Conservation (phyloP, 1,140 invertebrate genomes). For the Microplitis mediator region DNA sequence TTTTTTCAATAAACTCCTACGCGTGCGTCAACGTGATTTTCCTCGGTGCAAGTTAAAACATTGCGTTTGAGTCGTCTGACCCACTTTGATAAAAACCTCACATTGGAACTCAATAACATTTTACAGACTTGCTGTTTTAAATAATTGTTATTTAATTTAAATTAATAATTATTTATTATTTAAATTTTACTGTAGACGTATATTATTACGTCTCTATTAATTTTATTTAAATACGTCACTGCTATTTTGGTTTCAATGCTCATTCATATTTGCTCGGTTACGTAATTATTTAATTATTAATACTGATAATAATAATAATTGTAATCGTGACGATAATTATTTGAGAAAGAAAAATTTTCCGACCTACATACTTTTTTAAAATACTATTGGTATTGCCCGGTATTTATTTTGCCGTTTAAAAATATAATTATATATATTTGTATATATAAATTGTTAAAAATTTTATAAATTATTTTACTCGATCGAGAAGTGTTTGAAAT, state of each 20-base stretch:
- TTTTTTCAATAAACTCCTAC: conserved; percentile 39
- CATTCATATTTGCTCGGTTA: no score
- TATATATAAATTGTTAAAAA: not conserved
- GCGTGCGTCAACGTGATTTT: conserved; percentile 33
- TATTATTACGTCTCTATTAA: no score
- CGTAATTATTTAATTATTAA: no score
- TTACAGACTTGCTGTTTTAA: conserved; percentile 38
- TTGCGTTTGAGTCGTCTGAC: conserved; percentile 61
- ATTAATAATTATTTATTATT: conserved; percentile 58
- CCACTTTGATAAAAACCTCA: conserved; percentile 61
- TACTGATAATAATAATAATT: no score
- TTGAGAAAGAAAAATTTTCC: not conserved
- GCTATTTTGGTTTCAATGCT: not conserved
- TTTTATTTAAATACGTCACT: conserved; percentile 12
- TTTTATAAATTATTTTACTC: conserved; percentile 12
- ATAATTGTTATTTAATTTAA: not conserved
- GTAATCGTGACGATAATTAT: not conserved
- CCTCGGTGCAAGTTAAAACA: not conserved
- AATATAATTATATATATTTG: no score
- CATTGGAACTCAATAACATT: conserved; percentile 59
- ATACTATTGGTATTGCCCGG: no score
- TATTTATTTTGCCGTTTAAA: no score
- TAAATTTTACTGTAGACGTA: no score
- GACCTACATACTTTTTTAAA: not conserved
- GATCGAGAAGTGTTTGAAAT: conserved; percentile 24